Conservation (phyloP, 2,888 invertebrate genomes). For the Drosophila sordidula region DNA sequence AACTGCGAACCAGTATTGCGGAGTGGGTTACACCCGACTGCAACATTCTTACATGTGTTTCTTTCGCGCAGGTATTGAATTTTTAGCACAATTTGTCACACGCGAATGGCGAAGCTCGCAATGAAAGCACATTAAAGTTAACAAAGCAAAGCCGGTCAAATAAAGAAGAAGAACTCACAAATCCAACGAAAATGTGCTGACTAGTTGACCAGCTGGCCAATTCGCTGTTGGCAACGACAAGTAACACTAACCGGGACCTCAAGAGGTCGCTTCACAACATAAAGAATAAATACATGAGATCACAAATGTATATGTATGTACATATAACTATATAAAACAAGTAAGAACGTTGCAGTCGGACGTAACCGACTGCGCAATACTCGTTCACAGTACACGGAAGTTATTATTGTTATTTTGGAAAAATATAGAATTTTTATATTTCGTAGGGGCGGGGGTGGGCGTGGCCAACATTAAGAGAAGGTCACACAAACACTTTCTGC, state of each 20-base stretch:
- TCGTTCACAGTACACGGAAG: no score
- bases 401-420: no score
- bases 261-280: slow-evolving; percentile 1
- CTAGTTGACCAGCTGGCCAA: slow-evolving; percentile 21
- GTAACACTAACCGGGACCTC: slow-evolving; percentile 26
- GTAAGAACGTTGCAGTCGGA: no score
- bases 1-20: no score
- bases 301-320: no score
- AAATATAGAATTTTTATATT: no score
- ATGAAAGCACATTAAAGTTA: slow-evolving; percentile 52
- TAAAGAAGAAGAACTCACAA: slow-evolving; percentile 10
- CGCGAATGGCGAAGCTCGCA: slow-evolving; percentile 53
- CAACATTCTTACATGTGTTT: neutral
- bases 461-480: no score
- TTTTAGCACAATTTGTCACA: slow-evolving; percentile 59
- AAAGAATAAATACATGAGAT: neutral
- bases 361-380: no score
- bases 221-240: slow-evolving; percentile 20
- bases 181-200: slow-evolving; percentile 30
- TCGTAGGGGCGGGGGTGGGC: no score
- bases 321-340: no score
- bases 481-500: no score
- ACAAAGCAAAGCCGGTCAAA: slow-evolving; percentile 38
- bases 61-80: slow-evolving; percentile 35
- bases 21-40: no score